phyloP scores from a whole-genome alignment of 2,797 vertebrate genomes.

The Ctenopoma kingsleyae region DNA sequence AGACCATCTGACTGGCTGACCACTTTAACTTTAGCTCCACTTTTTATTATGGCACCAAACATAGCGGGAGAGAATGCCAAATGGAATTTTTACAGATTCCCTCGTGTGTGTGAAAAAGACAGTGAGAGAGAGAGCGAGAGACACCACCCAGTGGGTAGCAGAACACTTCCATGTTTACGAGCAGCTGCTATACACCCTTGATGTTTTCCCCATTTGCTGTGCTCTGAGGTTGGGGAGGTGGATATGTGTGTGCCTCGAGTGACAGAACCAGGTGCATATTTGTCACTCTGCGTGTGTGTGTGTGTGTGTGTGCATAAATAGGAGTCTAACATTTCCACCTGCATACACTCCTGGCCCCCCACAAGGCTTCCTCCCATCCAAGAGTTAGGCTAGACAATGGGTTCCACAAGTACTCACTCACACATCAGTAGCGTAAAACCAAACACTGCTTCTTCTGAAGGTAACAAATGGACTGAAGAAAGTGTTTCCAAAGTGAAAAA shows the following conservation, averaged over 20 bases:
- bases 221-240: slow-evolving; percentile 63
- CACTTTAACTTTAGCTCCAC: slow-evolving; percentile 77
- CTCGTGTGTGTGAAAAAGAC: slow-evolving; percentile 43
- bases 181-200: slow-evolving; percentile 87
- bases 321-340: slow-evolving; percentile 79
- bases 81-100: slow-evolving; percentile 81
- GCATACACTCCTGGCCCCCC: slow-evolving; percentile 64
- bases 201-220: slow-evolving; percentile 87
- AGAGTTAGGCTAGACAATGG: slow-evolving; percentile 71
- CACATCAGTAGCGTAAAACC: slow-evolving; percentile 38
- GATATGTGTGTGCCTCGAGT: slow-evolving; percentile 65
- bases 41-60: slow-evolving; percentile 72
- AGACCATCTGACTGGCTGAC: slow-evolving; percentile 65
- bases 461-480: slow-evolving; percentile 50
- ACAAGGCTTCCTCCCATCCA: slow-evolving; percentile 50
- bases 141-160: slow-evolving; percentile 82
- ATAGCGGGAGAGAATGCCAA: slow-evolving; percentile 69
- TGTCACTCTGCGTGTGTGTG: slow-evolving; percentile 52
- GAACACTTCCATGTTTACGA: slow-evolving; percentile 87
- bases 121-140: slow-evolving; percentile 51
- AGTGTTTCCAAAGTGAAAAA: background rate
- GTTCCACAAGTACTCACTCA: slow-evolving; percentile 34
- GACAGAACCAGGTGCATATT: slow-evolving; percentile 79
- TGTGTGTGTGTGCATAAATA: slow-evolving; percentile 56
- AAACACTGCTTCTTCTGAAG: slow-evolving; percentile 48